Conservation (phyloP, 2,888 invertebrate genomes). For the Exocentrus adspersus region DNA sequence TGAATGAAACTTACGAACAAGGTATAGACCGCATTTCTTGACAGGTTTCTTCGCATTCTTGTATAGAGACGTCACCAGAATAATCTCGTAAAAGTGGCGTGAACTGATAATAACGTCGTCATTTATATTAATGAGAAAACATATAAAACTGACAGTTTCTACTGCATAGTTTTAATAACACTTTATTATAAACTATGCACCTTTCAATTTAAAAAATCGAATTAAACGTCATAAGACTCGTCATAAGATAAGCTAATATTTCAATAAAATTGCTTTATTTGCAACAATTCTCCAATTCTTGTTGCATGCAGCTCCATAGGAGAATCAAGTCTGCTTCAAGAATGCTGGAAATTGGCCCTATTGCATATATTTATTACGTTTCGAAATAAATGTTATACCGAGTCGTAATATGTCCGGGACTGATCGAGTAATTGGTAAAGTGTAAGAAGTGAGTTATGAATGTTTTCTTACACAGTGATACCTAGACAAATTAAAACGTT, state of each 20-base stretch:
- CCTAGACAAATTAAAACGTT: constrained; percentile 21
- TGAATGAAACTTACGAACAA: constrained; percentile 45
- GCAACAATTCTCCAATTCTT: not conserved
- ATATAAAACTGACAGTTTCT: too few relatives aligned
- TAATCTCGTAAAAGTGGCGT: constrained; percentile 23
- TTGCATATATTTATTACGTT: constrained; percentile 3
- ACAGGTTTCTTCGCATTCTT: constrained; percentile 36
- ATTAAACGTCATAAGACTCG: too few relatives aligned
- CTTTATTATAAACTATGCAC: too few relatives aligned
- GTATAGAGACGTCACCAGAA: constrained; percentile 36
- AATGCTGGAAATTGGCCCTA: not conserved
- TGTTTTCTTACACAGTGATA: constrained; percentile 3
- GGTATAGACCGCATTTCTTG: constrained; percentile 43
- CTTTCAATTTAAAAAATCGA: too few relatives aligned
- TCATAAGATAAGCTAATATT: too few relatives aligned
- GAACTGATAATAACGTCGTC: constrained; percentile 6
- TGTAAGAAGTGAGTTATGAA: not conserved
- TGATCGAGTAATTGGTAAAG: not conserved
- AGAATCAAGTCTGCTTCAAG: not conserved
- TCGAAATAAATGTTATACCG: constrained; percentile 1
- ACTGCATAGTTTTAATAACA: too few relatives aligned
- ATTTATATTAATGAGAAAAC: constrained; percentile 22
- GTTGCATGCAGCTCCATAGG: not conserved
- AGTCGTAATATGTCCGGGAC: not conserved
- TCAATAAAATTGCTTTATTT: not conserved